A percentile compares a stretch with the other conserved stretches of the same genome.
Evolutionary conservation across 2,888 invertebrate species (phyloP).

Genomic region (Neoaliturus tenellus): DNA sequence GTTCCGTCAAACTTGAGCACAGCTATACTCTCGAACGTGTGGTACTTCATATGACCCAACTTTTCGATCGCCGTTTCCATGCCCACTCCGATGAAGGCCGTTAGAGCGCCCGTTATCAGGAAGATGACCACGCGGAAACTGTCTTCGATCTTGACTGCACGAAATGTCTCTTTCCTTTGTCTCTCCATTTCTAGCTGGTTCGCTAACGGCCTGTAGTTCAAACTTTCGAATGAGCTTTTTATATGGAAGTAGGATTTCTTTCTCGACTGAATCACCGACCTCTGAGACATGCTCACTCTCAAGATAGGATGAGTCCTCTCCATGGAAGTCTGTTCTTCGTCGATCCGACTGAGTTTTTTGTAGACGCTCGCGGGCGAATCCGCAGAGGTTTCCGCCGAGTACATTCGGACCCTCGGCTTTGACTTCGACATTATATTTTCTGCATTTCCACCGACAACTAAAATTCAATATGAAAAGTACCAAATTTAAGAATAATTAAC

Average conservation of each 20-base stretch:
- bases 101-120: background rate
- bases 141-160: background rate
- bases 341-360: background rate
- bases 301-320: no score
- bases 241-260: background rate
- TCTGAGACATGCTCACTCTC: background rate
- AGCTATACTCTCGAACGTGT: background rate
- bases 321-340: background rate
- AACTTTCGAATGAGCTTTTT: background rate
- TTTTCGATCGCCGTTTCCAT: background rate
- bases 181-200: background rate
- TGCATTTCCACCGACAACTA: background rate
- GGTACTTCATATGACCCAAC: constrained; percentile 2
- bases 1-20: background rate
- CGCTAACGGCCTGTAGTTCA: background rate
- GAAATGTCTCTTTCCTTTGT: background rate
- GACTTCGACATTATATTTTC: background rate
- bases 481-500: no score
- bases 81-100: background rate
- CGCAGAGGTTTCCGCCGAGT: background rate
- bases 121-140: background rate
- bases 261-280: background rate
- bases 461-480: no score
- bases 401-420: background rate
- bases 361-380: background rate